These are phyloP conservation scores for Chrysogorgia sp. DNA, from an alignment of 92 coral and sea anemone species.

Conservation along the genomic window DNA sequence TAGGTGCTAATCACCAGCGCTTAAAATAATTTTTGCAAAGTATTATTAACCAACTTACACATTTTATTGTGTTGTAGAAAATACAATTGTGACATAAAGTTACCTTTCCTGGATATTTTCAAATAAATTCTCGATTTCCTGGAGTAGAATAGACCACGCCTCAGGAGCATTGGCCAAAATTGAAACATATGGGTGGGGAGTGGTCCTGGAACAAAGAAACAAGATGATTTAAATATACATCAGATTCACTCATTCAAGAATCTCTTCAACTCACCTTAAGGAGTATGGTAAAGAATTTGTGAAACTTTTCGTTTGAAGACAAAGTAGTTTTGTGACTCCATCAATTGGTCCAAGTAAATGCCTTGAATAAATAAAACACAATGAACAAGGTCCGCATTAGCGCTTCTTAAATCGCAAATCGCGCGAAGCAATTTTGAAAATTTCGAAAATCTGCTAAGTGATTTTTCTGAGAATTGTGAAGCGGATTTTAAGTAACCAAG, in stretches of 20 bases:
- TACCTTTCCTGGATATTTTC: constrained; percentile 1
- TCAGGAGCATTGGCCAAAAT: constrained; percentile 68
- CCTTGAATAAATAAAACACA: constrained; percentile 24
- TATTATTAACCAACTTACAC: not conserved
- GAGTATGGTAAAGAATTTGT: constrained; percentile 57
- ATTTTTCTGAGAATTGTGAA: too few species aligned
- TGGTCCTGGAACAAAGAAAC: constrained; percentile 31
- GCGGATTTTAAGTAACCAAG: too few species aligned
- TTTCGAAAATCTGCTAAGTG: too few species aligned
- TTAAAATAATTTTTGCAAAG: not conserved
- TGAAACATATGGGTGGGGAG: constrained; percentile 75
- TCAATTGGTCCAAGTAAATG: constrained; percentile 56
- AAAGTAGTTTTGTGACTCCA: constrained; percentile 61
- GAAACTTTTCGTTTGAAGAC: constrained; percentile 54
- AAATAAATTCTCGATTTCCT: constrained; percentile 14
- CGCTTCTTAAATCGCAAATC: too few species aligned
- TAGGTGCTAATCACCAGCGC: too few species aligned
- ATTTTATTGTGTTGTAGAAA: not conserved
- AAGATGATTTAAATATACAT: not conserved
- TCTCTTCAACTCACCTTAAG: constrained; percentile 48
- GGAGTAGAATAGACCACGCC: constrained; percentile 31
- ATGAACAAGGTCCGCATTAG: not conserved
- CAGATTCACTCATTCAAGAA: not conserved
- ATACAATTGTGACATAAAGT: not conserved
- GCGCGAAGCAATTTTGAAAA: too few species aligned